Percentiles rank a stretch among this genome's conserved stretches.
These are phyloP conservation scores for Tanypteryx hageni DNA, from an alignment of 2,888 invertebrate species.

Conservation along the genomic window DNA sequence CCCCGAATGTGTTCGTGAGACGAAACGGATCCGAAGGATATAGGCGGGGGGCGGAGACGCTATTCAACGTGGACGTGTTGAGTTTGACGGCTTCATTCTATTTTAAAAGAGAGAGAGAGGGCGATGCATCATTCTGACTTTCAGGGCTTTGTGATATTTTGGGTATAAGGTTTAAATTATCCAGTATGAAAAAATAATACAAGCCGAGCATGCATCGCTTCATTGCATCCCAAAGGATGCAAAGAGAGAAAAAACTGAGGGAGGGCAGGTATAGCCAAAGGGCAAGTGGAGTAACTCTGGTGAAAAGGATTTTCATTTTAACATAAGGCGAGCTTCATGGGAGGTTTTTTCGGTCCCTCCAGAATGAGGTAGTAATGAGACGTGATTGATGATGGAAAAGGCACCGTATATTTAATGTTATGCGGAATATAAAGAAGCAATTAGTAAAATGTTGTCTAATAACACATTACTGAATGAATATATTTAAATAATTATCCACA, in stretches of 20 bases:
- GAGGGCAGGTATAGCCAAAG: background rate
- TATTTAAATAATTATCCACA: too few relatives aligned
- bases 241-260: background rate
- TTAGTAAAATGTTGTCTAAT: too few relatives aligned
- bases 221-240: conserved; percentile 14
- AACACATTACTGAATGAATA: too few relatives aligned
- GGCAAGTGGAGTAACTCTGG: background rate
- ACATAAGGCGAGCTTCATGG: background rate
- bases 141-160: background rate
- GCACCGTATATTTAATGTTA: background rate
- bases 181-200: background rate
- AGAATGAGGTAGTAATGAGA: background rate
- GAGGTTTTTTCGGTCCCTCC: background rate
- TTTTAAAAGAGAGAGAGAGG: background rate
- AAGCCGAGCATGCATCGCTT: background rate
- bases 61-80: conserved; percentile 28
- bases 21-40: conserved; percentile 37
- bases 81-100: conserved; percentile 55
- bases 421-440: too few relatives aligned
- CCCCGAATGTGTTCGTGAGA: conserved; percentile 2
- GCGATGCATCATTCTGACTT: conserved; percentile 23
- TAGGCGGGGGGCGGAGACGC: background rate
- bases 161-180: background rate
- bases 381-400: background rate
- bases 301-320: background rate